Evolutionary conservation across 2,888 invertebrate genomes (phyloP), one percentile per base, ranked within the genome.

Genomic region (Lasius fuliginosus): DNA sequence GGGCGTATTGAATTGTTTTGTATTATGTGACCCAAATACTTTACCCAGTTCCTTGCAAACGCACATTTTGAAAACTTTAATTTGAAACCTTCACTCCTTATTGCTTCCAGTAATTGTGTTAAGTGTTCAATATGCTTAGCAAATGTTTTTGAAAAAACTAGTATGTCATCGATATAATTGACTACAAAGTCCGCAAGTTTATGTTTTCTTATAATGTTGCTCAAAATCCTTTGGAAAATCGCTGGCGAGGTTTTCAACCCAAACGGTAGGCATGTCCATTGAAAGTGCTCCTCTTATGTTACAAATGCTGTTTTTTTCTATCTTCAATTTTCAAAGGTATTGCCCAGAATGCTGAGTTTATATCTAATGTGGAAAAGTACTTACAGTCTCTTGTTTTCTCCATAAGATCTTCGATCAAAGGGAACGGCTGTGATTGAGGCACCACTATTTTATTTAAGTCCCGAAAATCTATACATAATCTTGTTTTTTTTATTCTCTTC

Each of bases 401-500:
- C 62, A 62, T 71, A 15, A 81, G 27, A 64, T 71, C 71, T 49
- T 81, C 71, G 11, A 81, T 64, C 36, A 81, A 11, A 1, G 36
- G 36, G 6, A 36, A 36, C 5, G 36, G 36, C 6, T 36, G 36
- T 36, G 36, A 36, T 36, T 36, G 36, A 36, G 36, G 36, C 6
- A 36, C 36, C 6, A 36, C 36, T 8, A 36, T 36, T 36, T 36
- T 36, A 12, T 86, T 68, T 87, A 23, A 23, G 23, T 23, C 23
- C 23, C 23, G 23, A 23, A 23, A 23, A 23, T 23, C 23, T 23
- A 23, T 88, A 64, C 86, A 90, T 60, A 90, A 68, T 60, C 91
- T 84, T 75, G 88, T 81, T 85, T 77, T 87, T 87, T 87, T 82
- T 87, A n/a, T 85, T 69, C 58, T 90, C 90, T 0, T 89, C 90